A percentile compares a stretch with the other conserved stretches of the same genome.
phyloP scores from a whole-genome alignment of 92 coral and sea anemone genomes.

The Bergia sp. region DNA sequence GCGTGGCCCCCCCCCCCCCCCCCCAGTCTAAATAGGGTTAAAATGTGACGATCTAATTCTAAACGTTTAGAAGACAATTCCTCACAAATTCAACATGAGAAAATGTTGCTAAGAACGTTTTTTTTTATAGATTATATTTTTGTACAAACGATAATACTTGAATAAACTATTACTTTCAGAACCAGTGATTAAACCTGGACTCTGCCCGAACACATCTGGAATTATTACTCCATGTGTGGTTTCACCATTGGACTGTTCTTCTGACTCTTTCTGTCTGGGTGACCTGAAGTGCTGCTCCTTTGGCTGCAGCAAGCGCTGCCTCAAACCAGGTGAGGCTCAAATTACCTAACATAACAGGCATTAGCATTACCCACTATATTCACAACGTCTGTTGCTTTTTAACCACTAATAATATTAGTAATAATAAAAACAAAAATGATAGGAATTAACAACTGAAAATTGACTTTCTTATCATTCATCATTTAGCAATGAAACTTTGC shows the following conservation, averaged over 20 bases:
- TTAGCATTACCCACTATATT: not conserved
- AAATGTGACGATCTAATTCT: no score
- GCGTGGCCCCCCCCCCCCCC: no score
- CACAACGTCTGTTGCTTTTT: not conserved
- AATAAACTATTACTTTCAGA: not conserved
- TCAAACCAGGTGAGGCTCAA: conserved; percentile 4
- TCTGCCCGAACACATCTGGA: conserved; percentile 18
- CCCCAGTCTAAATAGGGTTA: no score
- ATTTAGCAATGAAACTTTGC: no score
- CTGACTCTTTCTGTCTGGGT: conserved; percentile 3
- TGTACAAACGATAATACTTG: not conserved
- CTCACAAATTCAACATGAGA: no score
- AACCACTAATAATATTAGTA: no score
- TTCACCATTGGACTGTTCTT: not conserved
- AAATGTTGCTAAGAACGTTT: no score
- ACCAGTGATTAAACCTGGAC: conserved; percentile 7
- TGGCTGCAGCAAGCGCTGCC: conserved; percentile 25
- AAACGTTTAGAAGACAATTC: no score
- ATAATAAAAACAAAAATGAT: no score
- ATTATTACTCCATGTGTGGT: conserved; percentile 9
- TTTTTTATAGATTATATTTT: no score
- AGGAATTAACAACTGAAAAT: no score
- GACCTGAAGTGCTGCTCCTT: conserved; percentile 8
- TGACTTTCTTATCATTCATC: no score
- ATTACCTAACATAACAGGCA: not conserved